Conservation (phyloP, 2,888 invertebrate genomes). For the Caenorhabditis sulstoni region DNA sequence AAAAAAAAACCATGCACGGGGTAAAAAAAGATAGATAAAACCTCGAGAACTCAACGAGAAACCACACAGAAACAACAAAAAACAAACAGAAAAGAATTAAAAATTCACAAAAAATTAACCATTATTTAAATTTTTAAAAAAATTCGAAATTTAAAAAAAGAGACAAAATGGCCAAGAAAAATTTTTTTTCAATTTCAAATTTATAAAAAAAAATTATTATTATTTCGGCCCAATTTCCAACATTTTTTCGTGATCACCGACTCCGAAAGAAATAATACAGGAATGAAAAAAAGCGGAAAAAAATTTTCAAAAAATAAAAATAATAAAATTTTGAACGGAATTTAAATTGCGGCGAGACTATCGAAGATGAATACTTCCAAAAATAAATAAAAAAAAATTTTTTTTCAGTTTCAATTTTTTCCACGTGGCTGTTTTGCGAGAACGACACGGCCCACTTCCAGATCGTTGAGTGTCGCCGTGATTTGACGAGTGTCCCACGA, state of each 20-base stretch:
- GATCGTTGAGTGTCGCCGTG: conserved; percentile 59
- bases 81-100: too few species aligned
- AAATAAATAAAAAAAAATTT: too few species aligned
- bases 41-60: too few species aligned
- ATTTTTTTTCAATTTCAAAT: background rate
- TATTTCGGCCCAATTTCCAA: background rate
- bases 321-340: too few species aligned
- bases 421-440: conserved; percentile 24
- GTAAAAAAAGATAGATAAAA: too few species aligned
- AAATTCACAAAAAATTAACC: background rate
- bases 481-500: conserved; percentile 64
- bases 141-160: background rate
- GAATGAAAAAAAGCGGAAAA: conserved; percentile 17
- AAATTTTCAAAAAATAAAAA: too few species aligned
- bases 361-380: too few species aligned
- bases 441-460: conserved; percentile 57
- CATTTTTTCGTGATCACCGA: background rate
- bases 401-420: background rate
- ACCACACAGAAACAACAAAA: too few species aligned
- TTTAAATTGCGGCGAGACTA: too few species aligned
- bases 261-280: conserved; percentile 19
- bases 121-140: background rate
- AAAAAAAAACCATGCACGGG: conserved; percentile 1
- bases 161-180: background rate
- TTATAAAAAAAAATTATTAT: too few species aligned